Percentiles rank a stretch among this genome's conserved stretches.
phyloP scores from a whole-genome alignment of 2,797 vertebrate species.

The Onychomys torridus region DNA sequence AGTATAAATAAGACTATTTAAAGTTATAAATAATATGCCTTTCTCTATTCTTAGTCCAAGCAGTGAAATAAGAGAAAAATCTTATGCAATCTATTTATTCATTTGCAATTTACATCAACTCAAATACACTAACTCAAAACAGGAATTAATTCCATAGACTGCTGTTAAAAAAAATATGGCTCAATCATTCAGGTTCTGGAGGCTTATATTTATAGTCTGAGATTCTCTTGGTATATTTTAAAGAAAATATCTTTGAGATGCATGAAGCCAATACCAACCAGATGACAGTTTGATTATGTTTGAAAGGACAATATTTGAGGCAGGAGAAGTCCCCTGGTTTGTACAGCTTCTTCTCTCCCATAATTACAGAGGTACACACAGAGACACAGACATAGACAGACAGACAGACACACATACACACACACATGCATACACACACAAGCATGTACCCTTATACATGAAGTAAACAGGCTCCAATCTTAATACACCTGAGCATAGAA shows the following conservation, averaged over 20 bases:
- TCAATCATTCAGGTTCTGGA: conserved; percentile 61
- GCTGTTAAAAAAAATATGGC: conserved; percentile 57
- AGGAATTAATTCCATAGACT: conserved; percentile 6
- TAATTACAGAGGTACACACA: conserved; percentile 1
- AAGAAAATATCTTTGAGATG: conserved; percentile 61
- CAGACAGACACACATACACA: background rate
- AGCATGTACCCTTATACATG: conserved; percentile 8
- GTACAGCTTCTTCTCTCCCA: conserved; percentile 56
- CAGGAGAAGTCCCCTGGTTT: conserved; percentile 60
- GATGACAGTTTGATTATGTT: conserved; percentile 65
- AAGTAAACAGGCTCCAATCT: background rate
- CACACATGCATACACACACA: background rate
- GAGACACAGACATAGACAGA: background rate
- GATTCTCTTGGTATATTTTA: conserved; percentile 26
- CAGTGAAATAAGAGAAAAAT: conserved; percentile 55
- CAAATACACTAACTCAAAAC: conserved; percentile 60
- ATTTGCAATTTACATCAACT: conserved; percentile 68
- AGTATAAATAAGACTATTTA: conserved; percentile 55
- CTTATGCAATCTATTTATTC: conserved; percentile 49
- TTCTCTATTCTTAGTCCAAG: conserved; percentile 56
- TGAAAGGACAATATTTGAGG: conserved; percentile 70
- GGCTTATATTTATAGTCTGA: background rate
- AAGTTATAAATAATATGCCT: background rate
- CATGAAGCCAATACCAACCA: conserved; percentile 35
- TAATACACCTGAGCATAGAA: background rate